Evolutionary conservation across 35 echinoderm and acorn worm species (phyloP).

Genomic region (Ptychodera flava): DNA sequence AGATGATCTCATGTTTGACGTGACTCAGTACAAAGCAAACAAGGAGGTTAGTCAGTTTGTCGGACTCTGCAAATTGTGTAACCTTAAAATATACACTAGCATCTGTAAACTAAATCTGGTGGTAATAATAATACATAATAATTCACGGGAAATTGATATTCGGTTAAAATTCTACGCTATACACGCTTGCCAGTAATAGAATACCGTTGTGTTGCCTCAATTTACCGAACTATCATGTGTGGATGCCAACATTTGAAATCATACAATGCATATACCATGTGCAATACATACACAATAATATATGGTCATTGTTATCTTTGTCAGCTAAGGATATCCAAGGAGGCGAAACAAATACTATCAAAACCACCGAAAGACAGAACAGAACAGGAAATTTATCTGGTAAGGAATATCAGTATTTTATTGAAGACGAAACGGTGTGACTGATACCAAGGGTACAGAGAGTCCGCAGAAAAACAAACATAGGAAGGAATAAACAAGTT

Average conservation of each 20-base stretch:
- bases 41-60: constrained; percentile 39
- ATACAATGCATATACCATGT: no score
- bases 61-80: background rate
- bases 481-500: background rate
- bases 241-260: no score
- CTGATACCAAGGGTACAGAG: no score
- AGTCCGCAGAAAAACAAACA: background rate
- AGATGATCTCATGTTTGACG: constrained; percentile 76
- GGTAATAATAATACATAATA: background rate
- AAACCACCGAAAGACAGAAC: constrained; percentile 35
- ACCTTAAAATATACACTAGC: background rate
- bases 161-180: background rate
- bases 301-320: background rate
- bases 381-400: constrained; percentile 75
- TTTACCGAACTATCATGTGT: background rate
- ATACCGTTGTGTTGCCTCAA: background rate
- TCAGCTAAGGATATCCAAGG: constrained; percentile 59
- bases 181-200: background rate
- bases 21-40: constrained; percentile 76
- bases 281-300: no score
- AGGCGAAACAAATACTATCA: constrained; percentile 51
- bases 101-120: background rate
- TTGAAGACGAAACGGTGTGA: no score
- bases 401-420: no score
- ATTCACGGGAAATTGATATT: background rate